Conservation (phyloP, 2,797 vertebrate species). For the Siniperca scherzeri region DNA sequence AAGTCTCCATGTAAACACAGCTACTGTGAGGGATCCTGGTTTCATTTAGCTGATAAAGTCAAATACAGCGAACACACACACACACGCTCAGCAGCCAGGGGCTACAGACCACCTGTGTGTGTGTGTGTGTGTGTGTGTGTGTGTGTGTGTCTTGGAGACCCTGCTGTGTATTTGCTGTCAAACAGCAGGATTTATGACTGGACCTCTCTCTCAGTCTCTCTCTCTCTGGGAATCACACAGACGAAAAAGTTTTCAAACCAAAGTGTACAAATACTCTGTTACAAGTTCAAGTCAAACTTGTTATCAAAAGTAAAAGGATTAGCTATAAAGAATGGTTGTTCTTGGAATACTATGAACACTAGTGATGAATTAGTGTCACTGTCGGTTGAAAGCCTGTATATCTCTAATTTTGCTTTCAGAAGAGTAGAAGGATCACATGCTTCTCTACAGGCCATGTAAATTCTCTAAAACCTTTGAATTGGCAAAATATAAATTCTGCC, state of each 20-base stretch:
- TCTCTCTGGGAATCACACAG: neutral
- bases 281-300: neutral
- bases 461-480: too few relatives aligned
- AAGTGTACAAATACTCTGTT: neutral
- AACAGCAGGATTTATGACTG: constrained; percentile 38
- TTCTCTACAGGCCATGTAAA: neutral
- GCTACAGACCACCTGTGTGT: constrained; percentile 13
- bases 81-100: constrained; percentile 9
- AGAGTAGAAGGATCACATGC: neutral
- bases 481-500: neutral
- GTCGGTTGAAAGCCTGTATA: neutral
- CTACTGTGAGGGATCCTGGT: neutral
- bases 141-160: constrained; percentile 28
- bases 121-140: constrained; percentile 8
- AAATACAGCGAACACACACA: neutral
- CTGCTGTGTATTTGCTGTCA: constrained; percentile 42
- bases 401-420: neutral
- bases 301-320: neutral
- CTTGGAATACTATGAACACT: neutral
- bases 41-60: neutral
- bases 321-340: neutral
- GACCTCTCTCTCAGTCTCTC: neutral
- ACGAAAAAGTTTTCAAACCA: neutral
- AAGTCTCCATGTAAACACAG: neutral
- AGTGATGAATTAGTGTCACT: neutral